phyloP scores from a whole-genome alignment of 2,113 vertebrate genomes.

The Calidris pugnax region DNA sequence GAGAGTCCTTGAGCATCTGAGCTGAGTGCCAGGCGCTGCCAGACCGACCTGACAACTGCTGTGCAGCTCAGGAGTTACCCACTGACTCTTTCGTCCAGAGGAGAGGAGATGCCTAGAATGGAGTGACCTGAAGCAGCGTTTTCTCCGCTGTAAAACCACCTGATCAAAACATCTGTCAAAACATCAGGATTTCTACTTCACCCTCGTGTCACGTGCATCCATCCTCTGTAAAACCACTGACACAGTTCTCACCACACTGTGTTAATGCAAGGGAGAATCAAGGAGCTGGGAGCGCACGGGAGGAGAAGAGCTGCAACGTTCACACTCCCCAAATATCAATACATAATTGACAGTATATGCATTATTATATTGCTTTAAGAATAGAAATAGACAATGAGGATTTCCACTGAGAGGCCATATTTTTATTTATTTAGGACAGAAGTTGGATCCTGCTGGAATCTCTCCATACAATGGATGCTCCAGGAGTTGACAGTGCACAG shows the following conservation, averaged over 20 bases:
- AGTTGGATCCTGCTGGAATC: not conserved
- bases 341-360: not conserved
- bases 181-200: not conserved
- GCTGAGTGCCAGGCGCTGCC: not conserved
- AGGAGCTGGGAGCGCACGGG: not conserved
- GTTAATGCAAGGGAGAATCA: not conserved
- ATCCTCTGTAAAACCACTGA: not conserved
- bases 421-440: slow-evolving; percentile 30
- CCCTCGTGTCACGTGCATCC: no score
- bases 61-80: not conserved
- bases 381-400: not conserved
- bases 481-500: not conserved
- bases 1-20: not conserved
- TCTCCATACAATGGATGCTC: not conserved
- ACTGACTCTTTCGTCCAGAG: not conserved
- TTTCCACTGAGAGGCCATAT: not conserved
- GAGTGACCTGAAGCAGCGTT: not conserved
- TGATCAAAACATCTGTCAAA: not conserved
- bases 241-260: not conserved
- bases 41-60: not conserved
- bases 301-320: not conserved
- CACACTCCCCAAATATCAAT: not conserved
- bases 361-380: not conserved
- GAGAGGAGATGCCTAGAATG: not conserved
- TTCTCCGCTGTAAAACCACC: not conserved